A percentile compares a stretch with the other conserved stretches of the same genome.
Evolutionary conservation across 2,113 vertebrate genomes (phyloP).

Genomic region (Melanerpes aurifrons): DNA sequence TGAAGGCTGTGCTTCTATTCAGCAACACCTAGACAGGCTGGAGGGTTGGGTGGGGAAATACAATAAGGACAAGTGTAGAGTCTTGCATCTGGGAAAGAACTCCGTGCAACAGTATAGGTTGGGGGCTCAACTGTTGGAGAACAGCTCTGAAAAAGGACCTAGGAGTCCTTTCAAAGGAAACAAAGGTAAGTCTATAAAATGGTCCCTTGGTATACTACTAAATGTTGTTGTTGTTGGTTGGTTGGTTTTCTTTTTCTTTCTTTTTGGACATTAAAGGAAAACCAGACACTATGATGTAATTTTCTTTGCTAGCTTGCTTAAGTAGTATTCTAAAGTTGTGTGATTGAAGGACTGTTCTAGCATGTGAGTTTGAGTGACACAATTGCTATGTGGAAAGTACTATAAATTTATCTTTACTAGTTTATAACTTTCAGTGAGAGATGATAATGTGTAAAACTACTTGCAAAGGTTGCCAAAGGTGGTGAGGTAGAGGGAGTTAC

Average conservation of each 20-base stretch:
- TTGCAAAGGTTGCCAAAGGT: background rate
- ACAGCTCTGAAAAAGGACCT: too few relatives aligned
- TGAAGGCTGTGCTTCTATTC: too few relatives aligned
- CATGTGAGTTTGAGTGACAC: constrained; percentile 37
- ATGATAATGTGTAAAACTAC: background rate
- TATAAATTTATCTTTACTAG: constrained; percentile 24
- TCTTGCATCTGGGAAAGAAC: too few relatives aligned
- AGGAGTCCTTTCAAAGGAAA: constrained; percentile 3
- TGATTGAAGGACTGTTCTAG: constrained; percentile 40
- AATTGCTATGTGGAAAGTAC: constrained; percentile 5
- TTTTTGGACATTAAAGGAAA: constrained; percentile 36
- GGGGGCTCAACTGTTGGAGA: too few relatives aligned
- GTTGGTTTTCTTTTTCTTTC: background rate
- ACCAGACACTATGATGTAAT: constrained; percentile 53
- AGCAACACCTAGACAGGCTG: too few relatives aligned
- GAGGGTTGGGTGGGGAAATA: too few relatives aligned
- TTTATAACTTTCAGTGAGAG: constrained; percentile 33
- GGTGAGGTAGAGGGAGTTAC: background rate
- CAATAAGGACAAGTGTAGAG: too few relatives aligned
- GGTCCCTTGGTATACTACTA: constrained; percentile 14
- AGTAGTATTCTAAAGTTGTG: constrained; percentile 61
- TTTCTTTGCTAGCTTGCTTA: constrained; percentile 74
- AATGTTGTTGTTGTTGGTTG: too few relatives aligned
- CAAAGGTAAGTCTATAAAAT: constrained; percentile 27
- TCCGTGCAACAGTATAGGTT: too few relatives aligned